These are phyloP conservation scores for Cheumatopsyche charites DNA, from an alignment of 1,140 invertebrate genomes.

Conservation along the genomic window DNA sequence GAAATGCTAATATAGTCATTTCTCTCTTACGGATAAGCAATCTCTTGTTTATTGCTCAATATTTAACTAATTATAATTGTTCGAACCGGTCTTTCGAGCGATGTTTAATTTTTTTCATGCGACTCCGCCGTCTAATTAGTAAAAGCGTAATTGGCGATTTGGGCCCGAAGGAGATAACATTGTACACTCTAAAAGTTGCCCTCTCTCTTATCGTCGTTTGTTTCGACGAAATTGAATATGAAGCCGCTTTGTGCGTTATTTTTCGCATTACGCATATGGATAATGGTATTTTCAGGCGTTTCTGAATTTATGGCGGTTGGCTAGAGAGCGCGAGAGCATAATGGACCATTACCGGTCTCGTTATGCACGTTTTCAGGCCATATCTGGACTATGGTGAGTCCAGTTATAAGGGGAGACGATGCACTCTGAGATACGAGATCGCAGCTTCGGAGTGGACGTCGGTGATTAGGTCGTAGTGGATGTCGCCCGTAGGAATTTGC, in stretches of 20 bases:
- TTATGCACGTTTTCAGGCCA: conserved; percentile 33
- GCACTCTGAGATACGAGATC: too few relatives aligned
- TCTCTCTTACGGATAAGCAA: neutral
- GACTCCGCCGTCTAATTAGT: neutral
- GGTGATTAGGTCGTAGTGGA: too few relatives aligned
- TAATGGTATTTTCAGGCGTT: conserved; percentile 31
- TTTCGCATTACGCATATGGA: neutral
- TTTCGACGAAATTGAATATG: neutral
- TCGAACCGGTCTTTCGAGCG: neutral
- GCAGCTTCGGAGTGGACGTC: too few relatives aligned
- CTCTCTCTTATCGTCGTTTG: neutral
- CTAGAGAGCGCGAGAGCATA: conserved; percentile 14
- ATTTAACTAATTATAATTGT: conserved; percentile 23
- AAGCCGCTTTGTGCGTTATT: neutral
- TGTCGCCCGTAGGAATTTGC: too few relatives aligned
- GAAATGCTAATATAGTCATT: conserved; percentile 22
- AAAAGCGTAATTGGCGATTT: conserved; percentile 2
- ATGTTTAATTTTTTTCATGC: too few relatives aligned
- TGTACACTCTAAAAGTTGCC: neutral
- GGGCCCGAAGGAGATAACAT: conserved; percentile 2
- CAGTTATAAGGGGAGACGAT: neutral
- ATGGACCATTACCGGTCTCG: conserved; percentile 32
- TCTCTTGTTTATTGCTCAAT: conserved; percentile 21
- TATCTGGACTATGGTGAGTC: conserved; percentile 20
- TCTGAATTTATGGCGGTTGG: conserved; percentile 28